Base-by-base conservation (phyloP, 2,888 invertebrate species). In the Drosophila longiperda region DNA sequence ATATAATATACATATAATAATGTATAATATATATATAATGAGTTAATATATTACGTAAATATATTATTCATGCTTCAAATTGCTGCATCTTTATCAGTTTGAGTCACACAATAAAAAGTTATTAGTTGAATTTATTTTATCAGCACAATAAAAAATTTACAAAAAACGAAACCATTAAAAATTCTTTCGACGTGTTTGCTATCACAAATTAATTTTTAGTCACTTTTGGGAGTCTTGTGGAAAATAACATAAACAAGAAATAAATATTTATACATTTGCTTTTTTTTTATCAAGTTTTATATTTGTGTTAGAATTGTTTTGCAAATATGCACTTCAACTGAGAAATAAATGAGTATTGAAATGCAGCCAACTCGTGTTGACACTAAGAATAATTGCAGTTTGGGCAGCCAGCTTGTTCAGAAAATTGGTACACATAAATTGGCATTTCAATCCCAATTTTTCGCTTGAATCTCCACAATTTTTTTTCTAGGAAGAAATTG, bases 281-380 rank as follows among this genome's bases (percentile, higher is more conserved):
- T 38, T 15, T 42, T 73, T 73, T 53, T 60, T 17, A 48, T 50
- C 54, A 61, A 50, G 68, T 79, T 40, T 55, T 49, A 62, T 49
- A 49, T 23, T 38, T 40, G 5, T 29, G 29, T 29, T 29, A 6
- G 6, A 29, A 29, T 17, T 50, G 50, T 73, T 62, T 59, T 32
- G 12, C 65, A 12, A 66, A 63, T 11, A 57, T 55, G 32, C 52
- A 60, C 38, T 53, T 50, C 33, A 63, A 66, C 60, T 62, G 54
- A 42, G 32, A 63, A 45, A 65, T 64, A 66, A 66, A 66, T 66
- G 58, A 42, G 50, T 61, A 66, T 66, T 53, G 9, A 63, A 58
- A 38, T 26, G 55, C 48, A 54, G 75, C 65, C 76, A 79, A 69
- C 49, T 79, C 40, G 53, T 38, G 60, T 65, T 65, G 75, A 65